Evolutionary conservation across 2,888 invertebrate species (phyloP).

Genomic region (Shargacucullia verbasci): DNA sequence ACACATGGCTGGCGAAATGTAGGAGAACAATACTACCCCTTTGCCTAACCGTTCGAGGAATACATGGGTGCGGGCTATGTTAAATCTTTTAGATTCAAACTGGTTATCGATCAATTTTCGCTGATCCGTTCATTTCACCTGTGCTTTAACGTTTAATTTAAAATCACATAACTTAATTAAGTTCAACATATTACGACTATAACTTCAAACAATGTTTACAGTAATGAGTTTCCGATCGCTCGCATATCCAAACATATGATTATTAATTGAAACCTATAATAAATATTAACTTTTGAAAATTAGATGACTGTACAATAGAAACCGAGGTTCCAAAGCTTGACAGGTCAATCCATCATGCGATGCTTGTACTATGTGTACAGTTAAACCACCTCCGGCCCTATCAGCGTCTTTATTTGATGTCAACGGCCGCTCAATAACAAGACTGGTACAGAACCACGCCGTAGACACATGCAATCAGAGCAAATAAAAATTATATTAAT

Average conservation of each 20-base stretch:
- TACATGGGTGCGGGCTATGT: too few species aligned
- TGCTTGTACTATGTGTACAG: constrained; percentile 71
- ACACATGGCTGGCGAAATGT: too few species aligned
- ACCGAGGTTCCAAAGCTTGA: constrained; percentile 61
- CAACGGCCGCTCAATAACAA: constrained; percentile 74
- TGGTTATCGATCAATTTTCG: constrained; percentile 7
- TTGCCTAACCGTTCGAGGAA: too few species aligned
- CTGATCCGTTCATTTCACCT: constrained; percentile 12
- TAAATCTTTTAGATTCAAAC: too few species aligned
- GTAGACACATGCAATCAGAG: constrained; percentile 75
- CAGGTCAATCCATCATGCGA: constrained; percentile 77
- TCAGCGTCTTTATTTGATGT: constrained; percentile 76
- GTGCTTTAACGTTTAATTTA: constrained; percentile 5
- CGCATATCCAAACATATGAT: constrained; percentile 67
- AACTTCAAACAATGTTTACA: constrained; percentile 52
- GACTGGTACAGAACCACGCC: constrained; percentile 64
- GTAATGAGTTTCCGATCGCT: constrained; percentile 66
- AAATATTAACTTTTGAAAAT: constrained; percentile 77
- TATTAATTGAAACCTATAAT: constrained; percentile 72
- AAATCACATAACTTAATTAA: constrained; percentile 23
- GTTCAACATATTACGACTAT: constrained; percentile 48
- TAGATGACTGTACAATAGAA: constrained; percentile 71
- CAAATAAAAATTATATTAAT: constrained; percentile 83
- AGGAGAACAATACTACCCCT: too few species aligned
- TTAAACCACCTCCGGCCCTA: constrained; percentile 70